phyloP scores from a whole-genome alignment of 2,797 vertebrate species.

The Lacerta agilis region DNA sequence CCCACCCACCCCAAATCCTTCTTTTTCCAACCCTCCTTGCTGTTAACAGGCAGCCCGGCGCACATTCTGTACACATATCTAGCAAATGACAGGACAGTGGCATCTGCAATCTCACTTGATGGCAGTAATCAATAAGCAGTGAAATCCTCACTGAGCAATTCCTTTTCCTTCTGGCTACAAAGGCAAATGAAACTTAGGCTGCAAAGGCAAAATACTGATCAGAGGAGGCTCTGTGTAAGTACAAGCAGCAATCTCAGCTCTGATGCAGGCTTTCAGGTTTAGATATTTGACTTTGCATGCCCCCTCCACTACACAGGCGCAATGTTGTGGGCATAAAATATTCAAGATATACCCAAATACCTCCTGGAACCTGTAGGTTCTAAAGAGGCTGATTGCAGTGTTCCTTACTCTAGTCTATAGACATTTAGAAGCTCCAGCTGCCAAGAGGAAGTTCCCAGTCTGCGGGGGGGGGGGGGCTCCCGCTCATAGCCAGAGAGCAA shows the following conservation, averaged over 20 bases:
- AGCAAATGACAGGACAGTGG: constrained; percentile 26
- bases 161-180: constrained; percentile 32
- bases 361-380: background rate
- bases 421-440: background rate
- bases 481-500: background rate
- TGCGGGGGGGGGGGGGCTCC: background rate
- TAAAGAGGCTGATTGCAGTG: background rate
- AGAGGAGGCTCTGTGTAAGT: background rate
- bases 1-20: background rate
- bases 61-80: constrained; percentile 7
- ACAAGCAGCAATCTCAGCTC: background rate
- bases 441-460: background rate
- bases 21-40: background rate
- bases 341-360: background rate
- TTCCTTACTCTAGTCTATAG: background rate
- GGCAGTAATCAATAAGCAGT: constrained; percentile 41
- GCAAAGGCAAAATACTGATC: constrained; percentile 19
- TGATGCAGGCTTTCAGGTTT: background rate
- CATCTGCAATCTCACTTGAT: constrained; percentile 10
- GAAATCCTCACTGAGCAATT: constrained; percentile 9
- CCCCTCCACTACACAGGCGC: background rate
- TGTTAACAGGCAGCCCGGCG: background rate
- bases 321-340: background rate
- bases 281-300: background rate
- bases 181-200: constrained; percentile 27